Evolutionary conservation across 2,113 vertebrate species (phyloP).

Genomic region (Lepus timidus): DNA sequence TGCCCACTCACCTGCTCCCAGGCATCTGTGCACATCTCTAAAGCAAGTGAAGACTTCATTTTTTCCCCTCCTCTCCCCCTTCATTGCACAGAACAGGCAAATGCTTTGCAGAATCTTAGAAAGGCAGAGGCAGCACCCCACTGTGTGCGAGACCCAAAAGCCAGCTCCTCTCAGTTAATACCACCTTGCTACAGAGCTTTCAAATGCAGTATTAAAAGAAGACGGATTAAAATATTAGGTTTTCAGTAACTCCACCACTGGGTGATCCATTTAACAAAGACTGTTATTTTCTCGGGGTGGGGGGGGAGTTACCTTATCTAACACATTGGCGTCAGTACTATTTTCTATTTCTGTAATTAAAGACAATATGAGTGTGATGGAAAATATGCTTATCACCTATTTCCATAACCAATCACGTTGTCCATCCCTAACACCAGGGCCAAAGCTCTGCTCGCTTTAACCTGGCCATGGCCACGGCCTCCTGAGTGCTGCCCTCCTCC

Average conservation of each 20-base stretch:
- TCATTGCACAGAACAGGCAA: not conserved
- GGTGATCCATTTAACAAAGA: conserved; percentile 67
- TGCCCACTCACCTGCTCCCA: not conserved
- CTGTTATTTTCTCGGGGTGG: not conserved
- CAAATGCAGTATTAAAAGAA: conserved; percentile 10
- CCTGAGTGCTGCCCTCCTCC: too few species aligned
- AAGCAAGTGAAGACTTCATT: not conserved
- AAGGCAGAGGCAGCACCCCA: not conserved
- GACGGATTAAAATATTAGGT: conserved; percentile 38
- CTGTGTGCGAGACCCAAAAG: not conserved
- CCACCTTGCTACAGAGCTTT: not conserved
- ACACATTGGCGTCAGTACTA: conserved; percentile 18
- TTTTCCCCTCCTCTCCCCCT: not conserved
- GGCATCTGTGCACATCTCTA: not conserved
- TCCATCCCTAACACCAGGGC: rapidly evolving
- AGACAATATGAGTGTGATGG: not conserved
- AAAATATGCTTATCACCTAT: not conserved
- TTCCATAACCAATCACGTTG: not conserved
- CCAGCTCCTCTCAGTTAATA: not conserved
- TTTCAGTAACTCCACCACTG: conserved; percentile 54
- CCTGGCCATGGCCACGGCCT: not conserved
- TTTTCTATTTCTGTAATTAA: conserved; percentile 51
- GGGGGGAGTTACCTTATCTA: not conserved
- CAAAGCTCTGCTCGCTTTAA: not conserved
- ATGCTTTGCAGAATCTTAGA: not conserved